Conservation (phyloP, 1,140 invertebrate species). For the Conus ventricosus region DNA sequence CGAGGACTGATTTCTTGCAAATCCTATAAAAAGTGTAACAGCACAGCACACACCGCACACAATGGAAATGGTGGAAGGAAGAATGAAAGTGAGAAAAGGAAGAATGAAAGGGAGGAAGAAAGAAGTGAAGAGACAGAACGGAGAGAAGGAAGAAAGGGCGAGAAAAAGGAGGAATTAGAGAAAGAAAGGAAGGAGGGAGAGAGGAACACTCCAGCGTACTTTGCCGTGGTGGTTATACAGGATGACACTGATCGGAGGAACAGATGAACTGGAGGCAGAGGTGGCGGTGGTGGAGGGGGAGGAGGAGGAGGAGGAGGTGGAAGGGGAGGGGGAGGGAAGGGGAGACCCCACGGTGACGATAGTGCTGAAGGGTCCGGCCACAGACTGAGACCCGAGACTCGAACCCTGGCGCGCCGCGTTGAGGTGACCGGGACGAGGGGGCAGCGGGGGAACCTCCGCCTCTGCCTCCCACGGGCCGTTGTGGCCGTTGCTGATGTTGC, state of each 20-base stretch:
- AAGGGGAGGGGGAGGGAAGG: not conserved
- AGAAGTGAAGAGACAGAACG: no score
- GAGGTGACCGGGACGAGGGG: not conserved
- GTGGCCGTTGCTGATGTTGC: not conserved
- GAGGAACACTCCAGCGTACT: not conserved
- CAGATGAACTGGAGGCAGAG: not conserved
- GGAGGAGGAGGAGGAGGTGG: not conserved
- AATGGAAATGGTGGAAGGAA: no score
- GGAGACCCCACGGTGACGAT: not conserved
- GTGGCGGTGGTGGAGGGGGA: no score
- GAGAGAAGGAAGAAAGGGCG: no score
- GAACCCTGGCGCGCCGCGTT: not conserved
- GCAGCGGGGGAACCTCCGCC: not conserved
- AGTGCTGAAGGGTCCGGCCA: not conserved
- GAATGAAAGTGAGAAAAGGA: no score
- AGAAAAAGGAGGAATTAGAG: no score
- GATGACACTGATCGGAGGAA: not conserved
- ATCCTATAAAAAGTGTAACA: no score
- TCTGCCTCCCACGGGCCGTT: not conserved
- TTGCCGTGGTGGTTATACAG: slow-evolving; percentile 7
- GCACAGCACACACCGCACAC: no score
- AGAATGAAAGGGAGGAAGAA: no score
- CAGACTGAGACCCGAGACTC: not conserved
- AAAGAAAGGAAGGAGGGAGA: no score
- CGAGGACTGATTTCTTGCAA: no score